Evolutionary conservation across 2,113 vertebrate genomes (phyloP).

Genomic region (Phasianus colchicus): DNA sequence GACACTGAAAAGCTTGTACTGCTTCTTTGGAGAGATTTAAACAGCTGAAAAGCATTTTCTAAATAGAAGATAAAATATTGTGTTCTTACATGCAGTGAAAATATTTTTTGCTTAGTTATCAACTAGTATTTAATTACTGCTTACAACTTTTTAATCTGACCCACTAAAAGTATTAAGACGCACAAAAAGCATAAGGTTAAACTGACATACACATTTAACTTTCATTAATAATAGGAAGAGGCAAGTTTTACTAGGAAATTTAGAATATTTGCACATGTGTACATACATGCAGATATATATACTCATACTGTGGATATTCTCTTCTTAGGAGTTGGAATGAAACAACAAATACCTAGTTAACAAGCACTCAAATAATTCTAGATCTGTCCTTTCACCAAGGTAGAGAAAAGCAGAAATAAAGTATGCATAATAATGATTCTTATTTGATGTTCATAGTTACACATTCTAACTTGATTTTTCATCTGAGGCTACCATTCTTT

Average conservation of each 20-base stretch:
- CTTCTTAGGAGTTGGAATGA: neutral
- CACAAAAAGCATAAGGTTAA: slow-evolving; percentile 57
- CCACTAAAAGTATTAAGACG: slow-evolving; percentile 67
- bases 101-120: slow-evolving; percentile 62
- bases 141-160: slow-evolving; percentile 67
- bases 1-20: neutral
- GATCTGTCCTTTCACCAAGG: neutral
- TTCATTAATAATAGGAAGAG: slow-evolving; percentile 66
- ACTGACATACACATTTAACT: slow-evolving; percentile 58
- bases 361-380: neutral
- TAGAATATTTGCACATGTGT: slow-evolving; percentile 39
- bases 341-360: neutral
- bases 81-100: slow-evolving; percentile 66
- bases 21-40: neutral
- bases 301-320: neutral
- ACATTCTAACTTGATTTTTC: neutral
- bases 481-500: neutral
- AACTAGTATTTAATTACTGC: slow-evolving; percentile 68
- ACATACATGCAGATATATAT: neutral
- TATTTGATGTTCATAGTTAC: neutral
- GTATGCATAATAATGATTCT: neutral
- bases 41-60: neutral
- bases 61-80: neutral
- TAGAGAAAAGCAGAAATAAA: neutral
- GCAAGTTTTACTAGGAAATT: slow-evolving; percentile 59